Percentiles rank a stretch among this genome's conserved stretches.
These are phyloP conservation scores for Cyanistes caeruleus DNA, from an alignment of 2,113 vertebrate genomes.

Conservation along the genomic window DNA sequence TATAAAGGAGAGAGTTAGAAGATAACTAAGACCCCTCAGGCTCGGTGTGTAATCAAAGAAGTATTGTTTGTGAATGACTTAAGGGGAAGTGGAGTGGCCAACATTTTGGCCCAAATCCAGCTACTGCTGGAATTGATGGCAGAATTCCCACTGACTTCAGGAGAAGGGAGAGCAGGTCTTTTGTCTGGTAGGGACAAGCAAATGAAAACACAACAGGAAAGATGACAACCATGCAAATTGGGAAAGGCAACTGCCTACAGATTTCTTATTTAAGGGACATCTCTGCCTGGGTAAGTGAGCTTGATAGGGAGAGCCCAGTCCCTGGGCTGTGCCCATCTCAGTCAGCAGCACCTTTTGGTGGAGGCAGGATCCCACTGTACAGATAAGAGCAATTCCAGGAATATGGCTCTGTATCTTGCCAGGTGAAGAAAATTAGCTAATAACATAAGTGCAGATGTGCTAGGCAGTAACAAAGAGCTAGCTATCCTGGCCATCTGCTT, in stretches of 20 bases:
- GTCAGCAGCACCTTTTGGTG: background rate
- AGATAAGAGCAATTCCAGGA: background rate
- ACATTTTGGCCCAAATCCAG: conserved; percentile 36
- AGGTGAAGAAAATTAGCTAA: background rate
- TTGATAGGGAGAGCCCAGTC: background rate
- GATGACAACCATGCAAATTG: conserved; percentile 55
- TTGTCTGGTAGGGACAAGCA: background rate
- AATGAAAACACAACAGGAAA: conserved; percentile 28
- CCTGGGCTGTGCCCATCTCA: background rate
- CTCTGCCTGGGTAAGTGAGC: background rate
- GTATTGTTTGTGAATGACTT: conserved; percentile 60
- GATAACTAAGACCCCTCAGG: conserved; percentile 57
- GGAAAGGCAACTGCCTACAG: conserved; percentile 29
- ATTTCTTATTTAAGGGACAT: background rate
- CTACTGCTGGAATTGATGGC: background rate
- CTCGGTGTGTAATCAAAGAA: conserved; percentile 55
- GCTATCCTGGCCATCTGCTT: background rate
- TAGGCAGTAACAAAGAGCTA: background rate
- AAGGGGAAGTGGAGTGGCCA: conserved; percentile 42
- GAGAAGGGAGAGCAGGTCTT: conserved; percentile 26
- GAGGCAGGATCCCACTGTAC: background rate
- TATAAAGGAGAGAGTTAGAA: conserved; percentile 42
- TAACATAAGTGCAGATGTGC: background rate
- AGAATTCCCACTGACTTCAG: conserved; percentile 42
- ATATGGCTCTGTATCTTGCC: background rate